These are phyloP conservation scores for Scolopax rusticola DNA, from an alignment of 2,797 vertebrate species.

Conservation along the genomic window DNA sequence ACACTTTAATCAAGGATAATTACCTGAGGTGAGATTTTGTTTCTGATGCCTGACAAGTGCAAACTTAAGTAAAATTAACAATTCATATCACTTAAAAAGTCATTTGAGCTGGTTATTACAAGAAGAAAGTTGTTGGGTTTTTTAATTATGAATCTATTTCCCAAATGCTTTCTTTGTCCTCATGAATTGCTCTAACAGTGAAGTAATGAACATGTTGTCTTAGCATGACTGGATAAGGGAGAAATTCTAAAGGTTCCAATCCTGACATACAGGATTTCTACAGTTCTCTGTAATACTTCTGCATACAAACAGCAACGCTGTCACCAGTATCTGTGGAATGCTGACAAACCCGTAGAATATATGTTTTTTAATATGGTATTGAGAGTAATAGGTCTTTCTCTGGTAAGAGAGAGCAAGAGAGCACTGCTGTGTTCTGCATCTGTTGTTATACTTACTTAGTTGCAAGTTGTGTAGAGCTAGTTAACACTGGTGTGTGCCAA, in stretches of 20 bases:
- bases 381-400: background rate
- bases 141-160: background rate
- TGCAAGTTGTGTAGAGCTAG: background rate
- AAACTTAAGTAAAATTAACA: background rate
- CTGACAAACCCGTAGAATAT: background rate
- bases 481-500: background rate
- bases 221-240: background rate
- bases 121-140: background rate
- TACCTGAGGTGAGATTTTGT: background rate
- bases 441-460: background rate
- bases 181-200: background rate
- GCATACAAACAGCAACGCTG: too few species aligned
- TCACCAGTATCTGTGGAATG: background rate
- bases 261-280: background rate
- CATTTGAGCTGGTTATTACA: background rate
- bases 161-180: background rate
- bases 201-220: background rate
- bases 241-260: background rate
- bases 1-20: background rate
- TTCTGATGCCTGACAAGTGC: background rate
- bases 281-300: background rate
- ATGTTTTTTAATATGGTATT: background rate
- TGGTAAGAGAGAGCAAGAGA: background rate
- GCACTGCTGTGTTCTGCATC: background rate
- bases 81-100: background rate